Evolutionary conservation across 2,113 vertebrate species (phyloP).

Genomic region (Percina caprodes): DNA sequence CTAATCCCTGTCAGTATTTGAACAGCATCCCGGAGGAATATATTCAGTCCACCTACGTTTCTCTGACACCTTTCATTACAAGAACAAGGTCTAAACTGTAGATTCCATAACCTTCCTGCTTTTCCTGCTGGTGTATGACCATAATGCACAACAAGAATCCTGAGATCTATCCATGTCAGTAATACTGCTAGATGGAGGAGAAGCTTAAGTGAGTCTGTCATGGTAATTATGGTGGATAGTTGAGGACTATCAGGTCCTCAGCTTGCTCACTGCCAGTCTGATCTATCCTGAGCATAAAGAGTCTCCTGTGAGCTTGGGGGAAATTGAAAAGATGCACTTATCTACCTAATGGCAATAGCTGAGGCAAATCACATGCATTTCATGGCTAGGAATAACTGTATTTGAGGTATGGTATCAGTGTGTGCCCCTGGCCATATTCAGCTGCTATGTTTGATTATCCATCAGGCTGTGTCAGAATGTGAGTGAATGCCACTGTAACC

Average conservation of each 20-base stretch:
- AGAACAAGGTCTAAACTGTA: constrained; percentile 51
- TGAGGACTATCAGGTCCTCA: constrained; percentile 76
- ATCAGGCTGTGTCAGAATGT: constrained; percentile 48
- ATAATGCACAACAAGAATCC: constrained; percentile 68
- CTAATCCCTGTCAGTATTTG: constrained; percentile 67
- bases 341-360: constrained; percentile 75
- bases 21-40: constrained; percentile 51
- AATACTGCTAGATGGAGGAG: constrained; percentile 70
- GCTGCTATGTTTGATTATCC: constrained; percentile 62
- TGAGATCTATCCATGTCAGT: constrained; percentile 66
- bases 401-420: constrained; percentile 52
- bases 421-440: constrained; percentile 42
- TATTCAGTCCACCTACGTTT: constrained; percentile 43
- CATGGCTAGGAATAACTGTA: constrained; percentile 60
- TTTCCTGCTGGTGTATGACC: constrained; percentile 26
- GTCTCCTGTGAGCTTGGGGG: constrained; percentile 71
- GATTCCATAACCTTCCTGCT: constrained; percentile 46
- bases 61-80: constrained; percentile 59
- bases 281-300: constrained; percentile 72
- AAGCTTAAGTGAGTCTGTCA: constrained; percentile 81
- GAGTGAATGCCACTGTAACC: constrained; percentile 46
- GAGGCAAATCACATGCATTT: constrained; percentile 75
- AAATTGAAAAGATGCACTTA: constrained; percentile 78
- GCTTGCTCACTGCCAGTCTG: constrained; percentile 62
- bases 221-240: constrained; percentile 76